phyloP scores from a whole-genome alignment of 2,797 vertebrate genomes.

The Gymnoscopelus braueri region DNA sequence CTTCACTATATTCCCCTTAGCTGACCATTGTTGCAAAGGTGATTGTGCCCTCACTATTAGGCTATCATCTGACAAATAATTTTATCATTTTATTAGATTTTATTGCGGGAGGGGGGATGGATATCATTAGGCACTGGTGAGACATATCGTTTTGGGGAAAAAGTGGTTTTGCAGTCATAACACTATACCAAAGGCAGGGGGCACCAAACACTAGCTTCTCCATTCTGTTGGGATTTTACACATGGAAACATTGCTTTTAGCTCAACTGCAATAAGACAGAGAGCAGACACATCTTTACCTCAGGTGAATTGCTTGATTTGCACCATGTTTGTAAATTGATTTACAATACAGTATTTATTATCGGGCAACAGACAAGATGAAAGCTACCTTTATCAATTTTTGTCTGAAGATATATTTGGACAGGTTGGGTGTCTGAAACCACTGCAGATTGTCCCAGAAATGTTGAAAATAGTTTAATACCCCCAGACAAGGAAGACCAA shows the following conservation, averaged over 20 bases:
- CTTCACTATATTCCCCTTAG: slow-evolving; percentile 49
- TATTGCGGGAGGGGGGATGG: neutral
- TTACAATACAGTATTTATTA: slow-evolving; percentile 17
- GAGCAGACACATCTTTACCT: slow-evolving; percentile 15
- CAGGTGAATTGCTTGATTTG: slow-evolving; percentile 32
- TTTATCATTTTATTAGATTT: neutral
- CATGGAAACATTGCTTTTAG: slow-evolving; percentile 30
- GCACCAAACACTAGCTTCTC: slow-evolving; percentile 29
- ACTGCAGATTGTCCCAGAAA: slow-evolving; percentile 83
- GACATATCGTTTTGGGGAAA: slow-evolving; percentile 28
- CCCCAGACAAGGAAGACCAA: slow-evolving; percentile 90
- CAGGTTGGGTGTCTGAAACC: slow-evolving; percentile 63
- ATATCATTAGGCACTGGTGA: slow-evolving; percentile 38
- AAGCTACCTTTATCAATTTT: neutral
- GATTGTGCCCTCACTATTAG: slow-evolving; percentile 29
- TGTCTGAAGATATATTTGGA: slow-evolving; percentile 54
- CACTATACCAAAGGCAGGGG: slow-evolving; percentile 26
- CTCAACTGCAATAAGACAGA: slow-evolving; percentile 16
- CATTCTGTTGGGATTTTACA: slow-evolving; percentile 30
- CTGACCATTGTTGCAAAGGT: slow-evolving; percentile 48
- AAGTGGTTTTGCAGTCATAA: slow-evolving; percentile 21
- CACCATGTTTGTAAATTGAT: slow-evolving; percentile 15
- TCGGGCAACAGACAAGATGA: slow-evolving; percentile 6
- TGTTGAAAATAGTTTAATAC: slow-evolving; percentile 90
- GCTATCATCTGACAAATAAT: slow-evolving; percentile 53